phyloP scores from a whole-genome alignment of 2,113 vertebrate species.

The Podarcis muralis region DNA sequence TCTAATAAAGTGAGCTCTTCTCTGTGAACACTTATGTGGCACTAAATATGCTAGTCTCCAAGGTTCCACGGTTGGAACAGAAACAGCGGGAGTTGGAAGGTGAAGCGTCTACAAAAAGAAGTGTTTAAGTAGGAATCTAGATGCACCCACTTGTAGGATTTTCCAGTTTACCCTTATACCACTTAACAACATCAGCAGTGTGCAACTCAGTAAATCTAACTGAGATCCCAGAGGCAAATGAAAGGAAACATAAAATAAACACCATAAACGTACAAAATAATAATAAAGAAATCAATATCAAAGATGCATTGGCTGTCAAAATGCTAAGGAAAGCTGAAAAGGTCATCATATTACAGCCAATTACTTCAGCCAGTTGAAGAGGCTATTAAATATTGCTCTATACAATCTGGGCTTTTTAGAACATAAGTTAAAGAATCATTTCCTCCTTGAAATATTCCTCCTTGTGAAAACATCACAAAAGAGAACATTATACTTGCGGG shows the following conservation, averaged over 20 bases:
- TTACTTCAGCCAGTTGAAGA: slow-evolving; percentile 40
- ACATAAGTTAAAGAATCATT: background rate
- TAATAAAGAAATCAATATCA: slow-evolving; percentile 29
- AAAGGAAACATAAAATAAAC: background rate
- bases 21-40: background rate
- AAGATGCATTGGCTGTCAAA: background rate
- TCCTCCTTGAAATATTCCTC: background rate
- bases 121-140: slow-evolving; percentile 36
- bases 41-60: background rate
- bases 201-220: slow-evolving; percentile 56
- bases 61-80: background rate
- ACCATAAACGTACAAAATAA: background rate
- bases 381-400: background rate
- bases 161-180: slow-evolving; percentile 48
- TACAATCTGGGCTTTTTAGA: background rate
- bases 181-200: slow-evolving; percentile 46
- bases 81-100: background rate
- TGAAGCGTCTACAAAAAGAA: background rate
- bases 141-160: slow-evolving; percentile 43
- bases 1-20: background rate
- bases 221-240: slow-evolving; percentile 8
- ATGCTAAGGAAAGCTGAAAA: slow-evolving; percentile 34
- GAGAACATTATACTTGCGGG: background rate
- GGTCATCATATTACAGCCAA: slow-evolving; percentile 10
- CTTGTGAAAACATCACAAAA: background rate